phyloP scores from a whole-genome alignment of 2,797 vertebrate genomes.

The Amazona ochrocephala region DNA sequence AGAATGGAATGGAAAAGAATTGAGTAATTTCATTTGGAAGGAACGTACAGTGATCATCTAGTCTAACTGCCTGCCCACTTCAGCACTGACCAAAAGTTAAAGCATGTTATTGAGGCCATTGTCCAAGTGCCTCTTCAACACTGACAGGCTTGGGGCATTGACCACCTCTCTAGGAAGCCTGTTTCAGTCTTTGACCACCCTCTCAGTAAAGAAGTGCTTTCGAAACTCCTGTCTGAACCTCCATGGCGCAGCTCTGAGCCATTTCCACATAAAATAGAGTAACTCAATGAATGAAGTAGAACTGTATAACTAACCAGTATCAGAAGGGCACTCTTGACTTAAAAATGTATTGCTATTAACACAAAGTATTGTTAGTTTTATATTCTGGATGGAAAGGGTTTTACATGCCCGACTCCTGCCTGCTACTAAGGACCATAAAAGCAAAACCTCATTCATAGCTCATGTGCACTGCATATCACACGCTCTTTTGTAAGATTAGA shows the following conservation, averaged over 20 bases:
- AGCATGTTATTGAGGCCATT: neutral
- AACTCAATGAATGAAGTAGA: neutral
- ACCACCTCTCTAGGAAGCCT: neutral
- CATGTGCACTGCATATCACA: neutral
- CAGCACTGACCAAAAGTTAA: neutral
- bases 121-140: neutral
- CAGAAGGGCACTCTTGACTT: neutral
- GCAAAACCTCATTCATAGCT: neutral
- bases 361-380: neutral
- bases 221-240: neutral
- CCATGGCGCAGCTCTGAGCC: neutral
- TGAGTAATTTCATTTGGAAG: neutral
- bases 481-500: constrained; percentile 50
- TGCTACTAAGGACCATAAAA: neutral
- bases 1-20: too few species aligned
- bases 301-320: neutral
- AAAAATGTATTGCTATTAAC: neutral
- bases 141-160: neutral
- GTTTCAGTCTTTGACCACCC: neutral
- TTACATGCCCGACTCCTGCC: neutral
- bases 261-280: neutral
- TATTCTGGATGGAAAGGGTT: neutral
- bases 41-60: neutral
- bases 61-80: neutral
- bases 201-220: neutral